phyloP scores from a whole-genome alignment of 1,140 invertebrate genomes.

The Hyles euphorbiae region DNA sequence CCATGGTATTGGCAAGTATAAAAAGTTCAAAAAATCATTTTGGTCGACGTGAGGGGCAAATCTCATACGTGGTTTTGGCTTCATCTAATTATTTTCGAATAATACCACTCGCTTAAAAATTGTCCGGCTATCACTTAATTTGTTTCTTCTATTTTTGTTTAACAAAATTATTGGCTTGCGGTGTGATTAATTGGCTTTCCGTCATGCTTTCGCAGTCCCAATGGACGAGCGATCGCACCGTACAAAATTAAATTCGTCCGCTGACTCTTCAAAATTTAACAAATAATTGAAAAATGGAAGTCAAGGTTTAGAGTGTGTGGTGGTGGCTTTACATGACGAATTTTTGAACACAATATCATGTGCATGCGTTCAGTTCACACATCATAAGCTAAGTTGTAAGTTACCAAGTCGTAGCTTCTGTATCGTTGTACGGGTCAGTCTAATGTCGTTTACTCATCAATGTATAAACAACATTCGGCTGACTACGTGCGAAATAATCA shows the following conservation, averaged over 20 bases:
- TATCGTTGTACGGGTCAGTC: constrained; percentile 29
- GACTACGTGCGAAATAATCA: constrained; percentile 27
- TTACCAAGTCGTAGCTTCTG: constrained; percentile 55
- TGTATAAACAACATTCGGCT: constrained; percentile 18
- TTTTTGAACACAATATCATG: constrained; percentile 60
- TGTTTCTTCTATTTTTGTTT: constrained; percentile 60
- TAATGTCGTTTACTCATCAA: constrained; percentile 13
- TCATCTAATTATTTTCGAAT: constrained; percentile 64
- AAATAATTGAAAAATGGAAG: constrained; percentile 60
- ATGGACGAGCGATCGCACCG: constrained; percentile 22
- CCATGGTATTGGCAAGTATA: no score
- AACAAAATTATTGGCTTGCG: constrained; percentile 72
- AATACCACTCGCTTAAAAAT: constrained; percentile 73
- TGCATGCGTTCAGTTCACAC: constrained; percentile 64
- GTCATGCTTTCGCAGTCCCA: constrained; percentile 2
- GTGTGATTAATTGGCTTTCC: constrained; percentile 72
- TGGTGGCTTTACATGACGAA: constrained; percentile 65
- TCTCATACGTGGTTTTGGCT: constrained; percentile 73
- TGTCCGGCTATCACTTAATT: constrained; percentile 68
- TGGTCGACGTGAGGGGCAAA: constrained; percentile 28
- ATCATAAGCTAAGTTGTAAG: constrained; percentile 62
- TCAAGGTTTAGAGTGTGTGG: constrained; percentile 74
- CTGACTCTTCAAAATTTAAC: constrained; percentile 69
- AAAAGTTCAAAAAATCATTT: neutral
- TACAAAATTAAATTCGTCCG: constrained; percentile 41